Evolutionary conservation across 30 jellyfish, hydroid and myxozoan genomes (phyloP), one percentile per base, ranked within the genome.

Genomic region (Aurelia sp.): DNA sequence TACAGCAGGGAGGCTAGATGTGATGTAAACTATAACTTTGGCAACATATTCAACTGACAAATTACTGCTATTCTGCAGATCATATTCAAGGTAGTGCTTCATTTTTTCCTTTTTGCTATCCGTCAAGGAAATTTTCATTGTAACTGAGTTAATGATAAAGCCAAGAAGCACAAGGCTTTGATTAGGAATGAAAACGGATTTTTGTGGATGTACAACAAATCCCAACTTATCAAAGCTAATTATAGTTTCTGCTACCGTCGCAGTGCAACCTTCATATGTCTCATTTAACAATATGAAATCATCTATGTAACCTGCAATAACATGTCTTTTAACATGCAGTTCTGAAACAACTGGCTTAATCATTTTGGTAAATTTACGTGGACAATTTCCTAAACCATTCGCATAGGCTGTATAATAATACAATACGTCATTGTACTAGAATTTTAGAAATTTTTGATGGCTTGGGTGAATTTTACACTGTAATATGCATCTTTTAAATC

Each of bases 401-500:
- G 92, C 84, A 18, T n/a, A 75, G 16, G 63, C 89, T 20, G 89
- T 72, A 65, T 85, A 73, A 77, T 17, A 1, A 50, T 33, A 84
- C 8, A 70, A 15, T 27, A 30, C 8, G 50, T 55, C 67, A 20
- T 72, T 13, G 61, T 74, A 40, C 69, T n/a, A 64, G 67, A 86
- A 75, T 52, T 86, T 75, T 38, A 86, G 63, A 68, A 0, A 86
- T 65, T 75, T 75, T 58, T 86, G 90, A 51, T 63, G 71, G 30
- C 17, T 20, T 47, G 72, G 70, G 71, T 75, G 86, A 41, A 78
- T 68, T 78, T 78, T 67, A 88, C 83, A 38, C 91, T 76, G 67
- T 78, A 88, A 31, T 88, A 88, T 8, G 96, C 92, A 88, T 79
- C 88, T 27, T 83, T 83, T 57, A 88, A 59, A 62, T 88, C 96